These are phyloP conservation scores for Ammodytes dubius DNA, from an alignment of 2,113 vertebrate species.

Conservation along the genomic window DNA sequence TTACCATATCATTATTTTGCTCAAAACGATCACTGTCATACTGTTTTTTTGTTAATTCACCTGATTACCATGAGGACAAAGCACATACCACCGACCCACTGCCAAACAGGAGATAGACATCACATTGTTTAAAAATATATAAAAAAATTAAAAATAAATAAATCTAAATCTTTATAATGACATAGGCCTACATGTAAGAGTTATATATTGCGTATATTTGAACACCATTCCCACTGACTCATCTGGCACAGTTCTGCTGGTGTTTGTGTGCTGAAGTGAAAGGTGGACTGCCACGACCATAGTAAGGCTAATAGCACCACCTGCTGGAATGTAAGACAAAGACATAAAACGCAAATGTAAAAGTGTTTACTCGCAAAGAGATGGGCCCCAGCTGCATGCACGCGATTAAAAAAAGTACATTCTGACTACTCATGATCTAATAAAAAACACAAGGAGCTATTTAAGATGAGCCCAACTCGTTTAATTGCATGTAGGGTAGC, in stretches of 20 bases:
- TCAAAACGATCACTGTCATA: neutral
- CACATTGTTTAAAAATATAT: neutral
- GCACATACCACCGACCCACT: neutral
- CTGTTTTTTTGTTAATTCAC: neutral
- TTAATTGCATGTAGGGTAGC: too few relatives aligned
- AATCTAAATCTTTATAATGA: too few relatives aligned
- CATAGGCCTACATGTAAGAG: neutral
- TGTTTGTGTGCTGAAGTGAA: neutral
- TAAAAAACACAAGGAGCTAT: too few relatives aligned
- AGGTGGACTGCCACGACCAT: neutral
- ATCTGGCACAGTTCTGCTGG: neutral
- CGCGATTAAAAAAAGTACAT: too few relatives aligned
- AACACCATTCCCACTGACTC: neutral
- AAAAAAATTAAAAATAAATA: neutral
- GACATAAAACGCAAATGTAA: neutral
- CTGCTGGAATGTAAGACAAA: neutral
- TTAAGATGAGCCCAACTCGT: too few relatives aligned
- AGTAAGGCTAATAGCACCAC: conserved; percentile 10
- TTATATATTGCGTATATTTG: neutral
- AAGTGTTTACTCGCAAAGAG: too few relatives aligned
- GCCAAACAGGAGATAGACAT: neutral
- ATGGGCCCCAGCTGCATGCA: too few relatives aligned
- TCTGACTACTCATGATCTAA: too few relatives aligned
- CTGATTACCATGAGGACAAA: neutral
- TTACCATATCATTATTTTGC: neutral